phyloP scores from a whole-genome alignment of 2,113 vertebrate species.

The Catharus fuscescens region DNA sequence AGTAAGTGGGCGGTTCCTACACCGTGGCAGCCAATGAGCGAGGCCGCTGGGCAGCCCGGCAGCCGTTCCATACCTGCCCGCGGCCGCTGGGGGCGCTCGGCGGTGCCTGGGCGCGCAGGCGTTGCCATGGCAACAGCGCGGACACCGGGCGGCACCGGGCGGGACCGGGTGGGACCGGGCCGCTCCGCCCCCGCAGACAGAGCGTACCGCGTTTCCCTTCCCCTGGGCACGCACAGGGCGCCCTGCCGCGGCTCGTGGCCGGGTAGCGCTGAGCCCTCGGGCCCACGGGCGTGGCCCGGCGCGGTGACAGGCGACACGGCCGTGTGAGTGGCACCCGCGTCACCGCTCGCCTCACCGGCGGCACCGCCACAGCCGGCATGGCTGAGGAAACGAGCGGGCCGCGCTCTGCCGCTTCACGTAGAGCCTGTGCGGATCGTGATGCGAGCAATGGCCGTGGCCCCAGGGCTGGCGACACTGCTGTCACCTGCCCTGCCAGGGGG shows the following conservation, averaged over 20 bases:
- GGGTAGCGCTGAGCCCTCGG: neutral
- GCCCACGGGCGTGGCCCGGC: neutral
- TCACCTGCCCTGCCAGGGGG: neutral
- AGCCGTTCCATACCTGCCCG: too few species aligned
- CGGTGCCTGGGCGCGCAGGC: too few species aligned
- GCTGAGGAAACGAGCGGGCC: neutral
- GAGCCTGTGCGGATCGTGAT: accelerated
- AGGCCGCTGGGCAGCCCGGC: too few species aligned
- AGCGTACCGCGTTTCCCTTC: neutral
- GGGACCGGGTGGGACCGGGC: too few species aligned
- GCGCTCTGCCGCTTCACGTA: accelerated
- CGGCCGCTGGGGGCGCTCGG: too few species aligned
- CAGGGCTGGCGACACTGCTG: accelerated
- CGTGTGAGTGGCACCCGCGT: neutral
- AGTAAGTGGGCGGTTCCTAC: too few species aligned
- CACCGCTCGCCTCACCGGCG: neutral
- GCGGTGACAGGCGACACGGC: neutral
- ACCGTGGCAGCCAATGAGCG: too few species aligned
- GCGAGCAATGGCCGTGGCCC: neutral
- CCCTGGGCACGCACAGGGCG: accelerated
- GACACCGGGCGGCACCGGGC: too few species aligned
- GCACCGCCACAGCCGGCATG: accelerated
- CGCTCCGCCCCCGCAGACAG: too few species aligned
- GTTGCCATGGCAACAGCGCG: too few species aligned
- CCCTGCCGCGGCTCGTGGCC: too few species aligned